These are phyloP conservation scores for Sternotherus odoratus DNA, from an alignment of 2,797 vertebrate species.

Conservation along the genomic window DNA sequence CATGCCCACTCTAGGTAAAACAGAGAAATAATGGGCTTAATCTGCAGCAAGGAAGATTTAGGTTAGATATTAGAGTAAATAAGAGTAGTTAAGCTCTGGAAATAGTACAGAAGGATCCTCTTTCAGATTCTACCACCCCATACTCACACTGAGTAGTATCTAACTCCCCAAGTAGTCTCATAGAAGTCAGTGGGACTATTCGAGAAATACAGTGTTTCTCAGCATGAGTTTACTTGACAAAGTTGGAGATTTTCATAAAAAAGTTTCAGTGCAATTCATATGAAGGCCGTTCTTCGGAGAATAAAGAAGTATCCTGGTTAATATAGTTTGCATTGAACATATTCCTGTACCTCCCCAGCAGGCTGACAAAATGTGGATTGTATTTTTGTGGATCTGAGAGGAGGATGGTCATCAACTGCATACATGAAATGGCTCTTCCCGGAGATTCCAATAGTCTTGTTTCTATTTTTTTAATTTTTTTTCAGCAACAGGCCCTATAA, in stretches of 20 bases:
- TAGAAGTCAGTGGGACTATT: accelerated
- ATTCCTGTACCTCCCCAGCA: neutral
- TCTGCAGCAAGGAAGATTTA: neutral
- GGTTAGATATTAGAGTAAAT: neutral
- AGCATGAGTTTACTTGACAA: neutral
- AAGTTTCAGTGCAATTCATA: neutral
- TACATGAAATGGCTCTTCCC: neutral
- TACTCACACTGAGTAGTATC: neutral
- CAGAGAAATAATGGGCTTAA: neutral
- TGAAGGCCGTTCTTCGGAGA: neutral
- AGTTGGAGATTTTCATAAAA: constrained; percentile 9
- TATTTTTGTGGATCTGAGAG: neutral
- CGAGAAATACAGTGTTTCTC: accelerated
- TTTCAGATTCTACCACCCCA: neutral
- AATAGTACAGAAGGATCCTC: neutral
- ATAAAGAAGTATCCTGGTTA: neutral
- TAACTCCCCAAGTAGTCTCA: neutral
- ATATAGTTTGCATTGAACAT: neutral
- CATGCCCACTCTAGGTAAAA: neutral
- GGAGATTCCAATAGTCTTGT: neutral
- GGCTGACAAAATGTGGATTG: neutral
- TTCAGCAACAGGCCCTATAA: neutral
- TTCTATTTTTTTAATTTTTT: neutral
- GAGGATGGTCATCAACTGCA: neutral
- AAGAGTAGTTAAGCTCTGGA: neutral